Base-by-base conservation (phyloP, 2,797 vertebrate genomes). In the Botia almorhae region DNA sequence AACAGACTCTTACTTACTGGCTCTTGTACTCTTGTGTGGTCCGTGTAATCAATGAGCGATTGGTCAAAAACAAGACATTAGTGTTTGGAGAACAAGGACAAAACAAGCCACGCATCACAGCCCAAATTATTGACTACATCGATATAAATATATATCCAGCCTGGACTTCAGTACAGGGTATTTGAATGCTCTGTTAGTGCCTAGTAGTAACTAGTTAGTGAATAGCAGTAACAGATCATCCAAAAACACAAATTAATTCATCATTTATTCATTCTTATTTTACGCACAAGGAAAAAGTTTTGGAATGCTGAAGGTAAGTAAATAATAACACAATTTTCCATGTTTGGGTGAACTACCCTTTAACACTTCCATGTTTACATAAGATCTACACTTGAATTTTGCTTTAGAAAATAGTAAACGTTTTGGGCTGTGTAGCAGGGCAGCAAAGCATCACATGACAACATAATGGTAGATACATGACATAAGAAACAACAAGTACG, bases 11-110 rank as follows among this genome's bases (percentile, higher is more conserved):
- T 95, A 95, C 94, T 95, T 95, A 95, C 94, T 94, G 91, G 91
- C 82, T 89, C 85, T 91, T 87, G 93, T 87, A 93, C 92, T 94
- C 94, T 94, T 90, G 94, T 92, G 92, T 87, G 92, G 92, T 95
- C 94, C 94, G 90, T 94, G 91, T 94, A 91, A 94, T 94, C 94
- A 95, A 94, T 92, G 92, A 94, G 91, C 92, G 87, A 92, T 93
- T 93, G 92, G 93, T 94, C 94, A 92, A 95, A 95, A 95, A 95
- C 93, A 95, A 95, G 94, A 95, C 94, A 94, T 95, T 95, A 95
- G 94, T 94, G 93, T 91, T 94, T 94, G 87, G 90, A 91, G 91
- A 93, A 91, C 91, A 93, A 87, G 92, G 92, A 94, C 94, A 95
- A 89, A 91, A 94, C 93, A 93, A 82, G 85, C 87, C 87, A 85